Base-by-base conservation (phyloP, 2,797 vertebrate genomes). In the Alectoris magna region DNA sequence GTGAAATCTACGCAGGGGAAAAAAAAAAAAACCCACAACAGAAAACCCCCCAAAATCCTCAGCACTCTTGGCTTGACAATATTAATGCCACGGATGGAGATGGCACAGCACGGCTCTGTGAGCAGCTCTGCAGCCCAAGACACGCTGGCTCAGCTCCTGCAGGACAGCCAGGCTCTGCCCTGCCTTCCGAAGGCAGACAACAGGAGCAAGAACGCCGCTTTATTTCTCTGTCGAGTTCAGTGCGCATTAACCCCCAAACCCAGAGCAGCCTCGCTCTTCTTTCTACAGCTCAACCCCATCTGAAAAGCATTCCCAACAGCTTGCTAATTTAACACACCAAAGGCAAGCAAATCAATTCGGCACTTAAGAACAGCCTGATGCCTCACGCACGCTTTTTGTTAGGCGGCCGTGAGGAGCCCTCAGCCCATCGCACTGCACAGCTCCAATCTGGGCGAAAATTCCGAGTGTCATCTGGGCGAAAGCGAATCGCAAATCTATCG, bases 391-490 rank as follows among this genome's bases (percentile, higher is more conserved):
- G 44, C 34, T 49, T 23, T 34, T 49, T 24, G 53, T 31, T n/a
- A 24, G 39, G 3, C 1, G 12, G 11, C 9, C 8, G 34, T 51
- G 76, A 51, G 39, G 27, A 56, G 68, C 43, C 14, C 84, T 53
- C 43, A 53, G 22, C 83, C 70, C 68, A 4, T 48, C 2, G 41
- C 11, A 74, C 21, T 31, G 29, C 84, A 62, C 82, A 27, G 78
- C 77, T 94, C 90, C 93, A 12, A 90, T 34, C 34, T 41, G 66
- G 13, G 72, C 75, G 82, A 76, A 91, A 95, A 93, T 63, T 49
- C 87, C 34, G 87, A 95, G 89, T 81, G 85, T 89, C 94, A 96
- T 51, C 77, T 83, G 76, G 62, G 92, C 66, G 87, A 87, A 91
- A 86, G 76, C 34, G 83, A 96, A 87, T 66, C 72, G 86, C 75